These are phyloP conservation scores for Lasiurus cinereus DNA, from an alignment of 2,113 vertebrate genomes.

Conservation along the genomic window DNA sequence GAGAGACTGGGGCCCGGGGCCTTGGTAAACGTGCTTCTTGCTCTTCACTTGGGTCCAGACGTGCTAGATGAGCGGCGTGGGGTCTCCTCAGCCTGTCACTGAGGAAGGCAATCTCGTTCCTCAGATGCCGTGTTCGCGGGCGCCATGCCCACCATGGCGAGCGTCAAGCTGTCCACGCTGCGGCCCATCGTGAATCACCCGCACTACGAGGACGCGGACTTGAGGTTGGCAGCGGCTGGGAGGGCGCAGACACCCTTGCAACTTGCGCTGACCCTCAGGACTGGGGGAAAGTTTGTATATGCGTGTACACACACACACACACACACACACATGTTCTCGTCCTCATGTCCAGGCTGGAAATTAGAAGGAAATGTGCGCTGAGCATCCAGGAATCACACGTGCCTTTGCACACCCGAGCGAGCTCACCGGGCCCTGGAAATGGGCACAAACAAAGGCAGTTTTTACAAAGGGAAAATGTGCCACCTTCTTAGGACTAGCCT, in stretches of 20 bases:
- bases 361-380: background rate
- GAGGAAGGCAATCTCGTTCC: slow-evolving; percentile 6
- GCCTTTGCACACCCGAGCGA: background rate
- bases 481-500: background rate
- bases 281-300: background rate
- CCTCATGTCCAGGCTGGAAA: background rate
- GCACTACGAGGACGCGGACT: slow-evolving; percentile 96
- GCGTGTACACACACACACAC: no score
- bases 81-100: background rate
- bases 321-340: no score
- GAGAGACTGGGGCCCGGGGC: no score
- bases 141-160: slow-evolving; percentile 99
- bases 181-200: slow-evolving; percentile 97
- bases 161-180: slow-evolving; percentile 95
- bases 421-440: background rate
- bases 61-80: background rate
- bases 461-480: background rate
- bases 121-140: slow-evolving; percentile 97
- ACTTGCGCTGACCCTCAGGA: background rate
- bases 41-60: background rate
- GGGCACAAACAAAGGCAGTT: background rate
- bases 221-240: slow-evolving; percentile 89
- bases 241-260: background rate
- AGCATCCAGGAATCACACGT: background rate
- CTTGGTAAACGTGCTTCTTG: no score